Base-by-base conservation (phyloP, 1,140 invertebrate genomes). In the Tetranychus cinnabarinus region DNA sequence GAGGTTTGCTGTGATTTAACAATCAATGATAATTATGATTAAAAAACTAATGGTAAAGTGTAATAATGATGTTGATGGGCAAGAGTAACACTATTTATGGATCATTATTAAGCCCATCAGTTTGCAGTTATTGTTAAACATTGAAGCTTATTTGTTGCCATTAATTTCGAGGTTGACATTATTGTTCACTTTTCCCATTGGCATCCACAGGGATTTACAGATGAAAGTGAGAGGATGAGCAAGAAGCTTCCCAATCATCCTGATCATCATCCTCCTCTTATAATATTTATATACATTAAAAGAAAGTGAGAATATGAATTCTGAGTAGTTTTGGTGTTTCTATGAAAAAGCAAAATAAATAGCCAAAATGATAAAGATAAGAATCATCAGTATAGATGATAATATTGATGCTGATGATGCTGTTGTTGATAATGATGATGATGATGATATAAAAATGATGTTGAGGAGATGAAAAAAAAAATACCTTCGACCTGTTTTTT, bases 301-400 rank as follows among this genome's bases (percentile, higher is more conserved):
- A 48, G 42, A 35, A 50, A 31, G 34, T 35, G 45, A n/a, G 47
- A 45, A 60, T 34, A 56, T 31, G 52, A 42, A 42, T 42, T 42
- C 39, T 42, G 39, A 42, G 5, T 6, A 42, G 23, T 23, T 23
- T 23, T 23, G 23, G 23, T 6, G 39, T 42, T 42, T 42, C 39
- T 42, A 42, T 62, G 31, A 31, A 59, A 62, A 59, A 62, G 61
- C 63, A 42, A 42, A 42, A 42, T 42, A 42, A 42, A 23, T 23
- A 23, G 23, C 23, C 62, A 63, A 63, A 63, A 65, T 57, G 50
- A 50, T 10, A 37, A 31, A 37, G 56, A 23, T 35, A 56, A 23
- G 5, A 42, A 42, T 42, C 39, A 42, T 42, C 39, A 42, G 23
- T 35, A 56, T 23, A n/a, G 39, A 35, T 33, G 12, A 35, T 35